Percentiles rank a stretch among this genome's conserved stretches.
phyloP scores from a whole-genome alignment of 2,113 vertebrate species.

The Noctilio leporinus region DNA sequence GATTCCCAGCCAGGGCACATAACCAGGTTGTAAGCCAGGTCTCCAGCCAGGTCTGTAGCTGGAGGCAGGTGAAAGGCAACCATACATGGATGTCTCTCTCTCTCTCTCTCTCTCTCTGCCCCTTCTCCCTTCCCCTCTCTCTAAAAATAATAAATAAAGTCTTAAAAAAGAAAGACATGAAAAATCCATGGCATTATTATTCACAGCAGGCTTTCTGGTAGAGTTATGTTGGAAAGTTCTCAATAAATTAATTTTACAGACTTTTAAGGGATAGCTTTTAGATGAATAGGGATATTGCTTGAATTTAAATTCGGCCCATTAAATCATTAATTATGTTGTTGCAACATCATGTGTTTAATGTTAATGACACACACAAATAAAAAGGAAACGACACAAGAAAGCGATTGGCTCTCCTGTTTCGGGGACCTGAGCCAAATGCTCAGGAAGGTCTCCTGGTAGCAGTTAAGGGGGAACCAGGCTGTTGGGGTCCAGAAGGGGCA shows the following conservation, averaged over 20 bases:
- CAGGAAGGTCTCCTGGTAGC: background rate
- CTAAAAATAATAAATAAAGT: too few species aligned
- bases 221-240: constrained; percentile 66
- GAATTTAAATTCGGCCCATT: constrained; percentile 74
- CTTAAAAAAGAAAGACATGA: background rate
- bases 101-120: too few species aligned
- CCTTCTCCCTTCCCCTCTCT: too few species aligned
- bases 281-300: constrained; percentile 76
- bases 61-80: too few species aligned
- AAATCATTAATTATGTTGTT: constrained; percentile 72
- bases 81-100: too few species aligned
- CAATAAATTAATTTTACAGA: constrained; percentile 77
- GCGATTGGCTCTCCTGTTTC: constrained; percentile 39
- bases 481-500: background rate
- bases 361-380: constrained; percentile 68
- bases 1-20: too few species aligned
- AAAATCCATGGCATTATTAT: constrained; percentile 59
- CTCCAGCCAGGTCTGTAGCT: too few species aligned
- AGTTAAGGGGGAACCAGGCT: background rate
- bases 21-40: too few species aligned
- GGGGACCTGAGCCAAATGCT: constrained; percentile 27
- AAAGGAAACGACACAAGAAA: constrained; percentile 37
- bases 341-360: constrained; percentile 59
- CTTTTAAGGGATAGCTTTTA: constrained; percentile 76
- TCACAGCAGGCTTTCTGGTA: constrained; percentile 65